A percentile compares a stretch with the other conserved stretches of the same genome.
These are phyloP conservation scores for Rhinophrynus dorsalis DNA, from an alignment of 2,797 vertebrate species.

Conservation along the genomic window DNA sequence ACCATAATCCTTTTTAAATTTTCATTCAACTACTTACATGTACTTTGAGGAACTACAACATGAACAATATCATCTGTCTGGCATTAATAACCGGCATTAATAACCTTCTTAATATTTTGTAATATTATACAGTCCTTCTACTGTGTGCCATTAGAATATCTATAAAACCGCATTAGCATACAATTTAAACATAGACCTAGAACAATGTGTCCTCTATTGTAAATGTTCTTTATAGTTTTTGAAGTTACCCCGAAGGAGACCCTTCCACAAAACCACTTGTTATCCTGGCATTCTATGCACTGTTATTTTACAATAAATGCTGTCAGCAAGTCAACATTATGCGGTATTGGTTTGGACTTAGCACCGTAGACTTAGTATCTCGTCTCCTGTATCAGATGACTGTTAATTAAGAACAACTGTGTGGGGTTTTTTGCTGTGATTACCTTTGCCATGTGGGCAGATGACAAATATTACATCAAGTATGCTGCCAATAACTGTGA, in stretches of 20 bases:
- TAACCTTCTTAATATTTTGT: slow-evolving; percentile 5
- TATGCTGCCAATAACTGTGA: not conserved
- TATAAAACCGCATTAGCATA: not conserved
- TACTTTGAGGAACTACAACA: not conserved
- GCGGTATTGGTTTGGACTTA: slow-evolving; percentile 36
- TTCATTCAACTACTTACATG: not conserved
- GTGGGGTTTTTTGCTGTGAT: slow-evolving; percentile 17
- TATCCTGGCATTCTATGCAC: slow-evolving; percentile 18
- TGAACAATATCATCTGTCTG: not conserved
- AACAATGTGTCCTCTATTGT: slow-evolving; percentile 20
- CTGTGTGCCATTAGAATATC: slow-evolving; percentile 7
- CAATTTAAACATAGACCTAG: not conserved
- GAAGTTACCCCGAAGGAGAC: slow-evolving; percentile 4
- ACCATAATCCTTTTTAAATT: not conserved
- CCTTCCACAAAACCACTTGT: not conserved
- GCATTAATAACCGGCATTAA: not conserved
- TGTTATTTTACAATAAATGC: slow-evolving; percentile 43
- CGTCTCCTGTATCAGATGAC: slow-evolving; percentile 39
- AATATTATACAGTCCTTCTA: not conserved
- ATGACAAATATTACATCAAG: slow-evolving; percentile 20
- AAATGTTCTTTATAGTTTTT: not conserved
- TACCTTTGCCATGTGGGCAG: slow-evolving; percentile 10
- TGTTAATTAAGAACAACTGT: slow-evolving; percentile 40
- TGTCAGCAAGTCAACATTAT: slow-evolving; percentile 43
- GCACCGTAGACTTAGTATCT: slow-evolving; percentile 12